A percentile compares a stretch with the other conserved stretches of the same genome.
Conservation (phyloP, 2,797 vertebrate species). For the Chaetodon trifasciatus region DNA sequence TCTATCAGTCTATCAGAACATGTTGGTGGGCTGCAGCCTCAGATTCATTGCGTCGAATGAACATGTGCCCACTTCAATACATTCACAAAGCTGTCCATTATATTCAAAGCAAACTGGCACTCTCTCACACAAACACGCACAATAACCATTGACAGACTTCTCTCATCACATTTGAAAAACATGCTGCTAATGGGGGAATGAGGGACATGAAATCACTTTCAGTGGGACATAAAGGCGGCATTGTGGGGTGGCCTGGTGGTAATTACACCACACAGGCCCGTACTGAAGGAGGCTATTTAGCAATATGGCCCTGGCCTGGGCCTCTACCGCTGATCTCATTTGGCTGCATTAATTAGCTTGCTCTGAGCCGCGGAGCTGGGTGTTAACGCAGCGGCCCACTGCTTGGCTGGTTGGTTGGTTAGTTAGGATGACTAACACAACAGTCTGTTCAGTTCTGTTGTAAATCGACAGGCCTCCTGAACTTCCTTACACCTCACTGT, state of each 20-base stretch:
- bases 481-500: slow-evolving; percentile 71
- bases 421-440: slow-evolving; percentile 74
- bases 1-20: slow-evolving; percentile 7
- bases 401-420: slow-evolving; percentile 70
- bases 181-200: slow-evolving; percentile 69
- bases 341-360: slow-evolving; percentile 95
- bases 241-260: slow-evolving; percentile 85
- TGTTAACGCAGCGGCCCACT: slow-evolving; percentile 71
- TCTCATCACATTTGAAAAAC: slow-evolving; percentile 70
- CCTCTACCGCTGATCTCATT: slow-evolving; percentile 97
- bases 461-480: slow-evolving; percentile 72
- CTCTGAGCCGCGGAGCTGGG: slow-evolving; percentile 81
- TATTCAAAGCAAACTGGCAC: slow-evolving; percentile 66
- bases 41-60: slow-evolving; percentile 31
- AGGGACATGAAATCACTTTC: slow-evolving; percentile 96
- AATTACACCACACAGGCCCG: slow-evolving; percentile 78
- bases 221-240: slow-evolving; percentile 90
- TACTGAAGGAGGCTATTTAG: slow-evolving; percentile 92
- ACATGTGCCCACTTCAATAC: slow-evolving; percentile 44
- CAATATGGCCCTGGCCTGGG: slow-evolving; percentile 88
- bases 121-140: slow-evolving; percentile 65
- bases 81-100: slow-evolving; percentile 53
- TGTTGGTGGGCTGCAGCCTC: slow-evolving; percentile 44
- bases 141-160: slow-evolving; percentile 67
- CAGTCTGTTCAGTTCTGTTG: slow-evolving; percentile 77